Evolutionary conservation across 2,888 invertebrate genomes (phyloP), one percentile per base, ranked within the genome.

Genomic region (Alcis repandata): DNA sequence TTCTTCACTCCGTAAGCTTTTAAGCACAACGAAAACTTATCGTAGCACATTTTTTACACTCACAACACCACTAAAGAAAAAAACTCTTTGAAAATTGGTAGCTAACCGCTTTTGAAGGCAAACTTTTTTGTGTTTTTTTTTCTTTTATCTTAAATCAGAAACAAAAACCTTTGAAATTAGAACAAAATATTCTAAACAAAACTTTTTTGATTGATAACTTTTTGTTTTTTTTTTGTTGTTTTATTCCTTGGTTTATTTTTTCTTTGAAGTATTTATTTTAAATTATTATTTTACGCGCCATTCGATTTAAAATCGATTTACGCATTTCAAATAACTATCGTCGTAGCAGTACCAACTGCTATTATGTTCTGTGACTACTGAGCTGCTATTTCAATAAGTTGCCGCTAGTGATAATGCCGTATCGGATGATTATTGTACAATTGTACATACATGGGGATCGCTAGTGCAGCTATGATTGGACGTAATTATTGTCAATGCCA

Each of bases 11-110:
- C 81, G 73, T 77, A 76, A 36, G 77, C 70, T 65, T 77, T 80
- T 22, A 85, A 71, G 22, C 81, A 77, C 33, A 79, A 63, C 9
- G 84, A 59, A 15, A 88, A 74, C 49, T 81, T 82, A 63, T 85
- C 87, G 61, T 87, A 87, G 72, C 83, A 85, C 88, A 89, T 89
- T 74, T 73, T 79, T 75, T 67, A 57, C 65, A 72, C 66, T 68
- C 48, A 61, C 57, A 62, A 33, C 54, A 64, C 60, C 41, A 67
- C 52, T 57, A 20, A 36, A 36, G 43, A 60, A 59, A 56, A 63
- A 64, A 40, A 51, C 6, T 32, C n/a, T 17, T 46, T 62, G 20
- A 1, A 45, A 62, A 36, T 51, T 36, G 1, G 56, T 36, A 48
- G 10, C 36, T 19, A 36, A 19, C n/a, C 10, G 13, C 36, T 51